Evolutionary conservation across 2,113 vertebrate species (phyloP), one percentile per base, ranked within the genome.

Genomic region (Ceuthmochares aereus): DNA sequence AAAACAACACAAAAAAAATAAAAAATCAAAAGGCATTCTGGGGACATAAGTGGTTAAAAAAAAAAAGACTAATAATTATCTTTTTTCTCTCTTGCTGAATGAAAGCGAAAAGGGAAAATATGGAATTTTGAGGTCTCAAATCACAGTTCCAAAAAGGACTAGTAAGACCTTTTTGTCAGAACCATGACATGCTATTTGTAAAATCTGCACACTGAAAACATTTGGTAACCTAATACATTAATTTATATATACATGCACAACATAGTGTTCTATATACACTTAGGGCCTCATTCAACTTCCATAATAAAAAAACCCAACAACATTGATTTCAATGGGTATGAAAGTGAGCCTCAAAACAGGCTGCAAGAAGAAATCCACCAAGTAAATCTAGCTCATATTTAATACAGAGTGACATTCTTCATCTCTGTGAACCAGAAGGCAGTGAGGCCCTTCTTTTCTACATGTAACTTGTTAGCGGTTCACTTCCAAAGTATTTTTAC

Each of bases 131-230:
- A 82, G n/a, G 21, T 52, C 68, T 87, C 26, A 66, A 29, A 66
- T 42, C 21, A 29, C 29, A 73, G 27, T 42, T 84, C 74, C 34
- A 72, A 49, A 89, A 85, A 59, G 29, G 62, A 23, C 10, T 52
- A 22, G 37, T 59, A 70, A 86, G 59, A 52, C 25, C 63, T 73
- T n/a, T 47, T 29, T 12, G 11, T 69, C 34, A 74, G 77, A 88
- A 83, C 25, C 0, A 0, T 16, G 22, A 91, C 1, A 2, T 6
- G 10, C 7, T 52, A 69, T 22, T 34, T 56, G 22, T 27, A 67
- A 89, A 84, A 78, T 67, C 2, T 88, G 40, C 32, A 63, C 29
- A 59, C 51, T 29, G 63, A 34, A 84, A 80, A 52, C 26, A 68
- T 47, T 68, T 73, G 17, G 43, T 40, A 66, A 49, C 13, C 2